These are phyloP conservation scores for Cryptophagus acutangulus DNA, from an alignment of 2,888 invertebrate genomes.

Conservation along the genomic window DNA sequence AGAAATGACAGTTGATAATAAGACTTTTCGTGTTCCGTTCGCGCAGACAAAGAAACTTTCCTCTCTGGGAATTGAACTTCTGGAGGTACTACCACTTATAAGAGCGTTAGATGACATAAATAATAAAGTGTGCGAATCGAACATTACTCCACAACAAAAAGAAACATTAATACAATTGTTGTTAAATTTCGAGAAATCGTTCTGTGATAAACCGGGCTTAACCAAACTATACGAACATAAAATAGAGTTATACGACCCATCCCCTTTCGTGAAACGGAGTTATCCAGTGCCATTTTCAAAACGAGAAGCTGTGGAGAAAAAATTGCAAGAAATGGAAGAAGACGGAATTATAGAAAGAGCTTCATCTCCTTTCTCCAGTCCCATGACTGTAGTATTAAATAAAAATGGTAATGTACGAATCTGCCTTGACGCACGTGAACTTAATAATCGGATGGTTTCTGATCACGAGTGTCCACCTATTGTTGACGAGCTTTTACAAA, in stretches of 20 bases:
- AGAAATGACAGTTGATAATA: too few species aligned
- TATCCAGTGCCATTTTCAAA: slow-evolving; percentile 14
- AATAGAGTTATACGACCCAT: slow-evolving; percentile 8
- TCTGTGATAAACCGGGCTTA: slow-evolving; percentile 10
- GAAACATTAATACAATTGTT: background rate
- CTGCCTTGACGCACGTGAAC: slow-evolving; percentile 12
- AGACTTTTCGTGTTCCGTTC: too few species aligned
- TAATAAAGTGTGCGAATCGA: background rate
- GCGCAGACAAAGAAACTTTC: too few species aligned
- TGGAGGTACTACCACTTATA: too few species aligned
- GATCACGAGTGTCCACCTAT: slow-evolving; percentile 5
- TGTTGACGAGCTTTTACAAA: slow-evolving; percentile 1
- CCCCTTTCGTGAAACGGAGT: slow-evolving; percentile 6
- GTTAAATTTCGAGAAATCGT: background rate
- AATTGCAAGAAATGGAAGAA: slow-evolving; percentile 14
- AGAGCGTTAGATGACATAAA: too few species aligned
- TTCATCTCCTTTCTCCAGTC: slow-evolving; percentile 13
- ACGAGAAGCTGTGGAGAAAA: slow-evolving; percentile 6
- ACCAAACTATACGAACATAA: slow-evolving; percentile 10
- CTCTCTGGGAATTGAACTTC: too few species aligned
- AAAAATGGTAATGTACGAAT: slow-evolving; percentile 12
- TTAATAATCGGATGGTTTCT: slow-evolving; percentile 8
- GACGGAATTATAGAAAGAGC: slow-evolving; percentile 9
- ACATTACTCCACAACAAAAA: background rate
- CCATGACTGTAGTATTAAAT: slow-evolving; percentile 13